A percentile compares a stretch with the other conserved stretches of the same genome.
These are phyloP conservation scores for Meiosimyza decipiens DNA, from an alignment of 2,888 invertebrate genomes.

Conservation along the genomic window DNA sequence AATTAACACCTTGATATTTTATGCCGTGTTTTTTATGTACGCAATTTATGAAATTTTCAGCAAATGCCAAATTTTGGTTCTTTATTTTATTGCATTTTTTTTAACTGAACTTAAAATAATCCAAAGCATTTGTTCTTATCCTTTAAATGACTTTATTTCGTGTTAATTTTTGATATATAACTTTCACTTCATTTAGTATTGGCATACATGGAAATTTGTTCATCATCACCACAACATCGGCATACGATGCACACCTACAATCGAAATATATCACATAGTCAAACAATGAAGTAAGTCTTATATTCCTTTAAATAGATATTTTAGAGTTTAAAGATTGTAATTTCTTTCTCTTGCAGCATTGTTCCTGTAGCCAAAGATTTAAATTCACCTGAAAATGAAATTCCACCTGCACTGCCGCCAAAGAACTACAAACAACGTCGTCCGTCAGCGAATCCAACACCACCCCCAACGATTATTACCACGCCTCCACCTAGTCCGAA, in stretches of 20 bases:
- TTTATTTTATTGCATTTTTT: no score
- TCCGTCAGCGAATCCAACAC: slow-evolving; percentile 43
- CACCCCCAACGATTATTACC: slow-evolving; percentile 65
- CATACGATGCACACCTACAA: slow-evolving; percentile 86
- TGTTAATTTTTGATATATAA: neutral
- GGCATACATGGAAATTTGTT: slow-evolving; percentile 97
- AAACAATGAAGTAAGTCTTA: slow-evolving; percentile 66
- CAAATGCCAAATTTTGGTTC: no score
- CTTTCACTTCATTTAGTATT: slow-evolving; percentile 73
- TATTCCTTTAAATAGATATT: neutral
- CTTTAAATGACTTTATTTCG: no score
- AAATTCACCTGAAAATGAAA: slow-evolving; percentile 57
- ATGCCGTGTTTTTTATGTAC: no score
- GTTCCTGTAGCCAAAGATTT: slow-evolving; percentile 58
- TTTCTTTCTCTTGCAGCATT: slow-evolving; percentile 46
- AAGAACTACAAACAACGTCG: slow-evolving; percentile 68
- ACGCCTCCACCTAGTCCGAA: slow-evolving; percentile 68
- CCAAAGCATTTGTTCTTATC: no score
- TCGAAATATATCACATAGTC: slow-evolving; percentile 65
- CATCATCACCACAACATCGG: slow-evolving; percentile 82
- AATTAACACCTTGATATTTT: no score
- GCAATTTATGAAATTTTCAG: no score
- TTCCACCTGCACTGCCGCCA: slow-evolving; percentile 74
- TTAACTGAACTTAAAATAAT: no score
- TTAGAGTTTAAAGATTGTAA: slow-evolving; percentile 4